A percentile compares a stretch with the other conserved stretches of the same genome.
Conservation (phyloP, 1,140 invertebrate genomes). For the Proctacanthus coquilletti region DNA sequence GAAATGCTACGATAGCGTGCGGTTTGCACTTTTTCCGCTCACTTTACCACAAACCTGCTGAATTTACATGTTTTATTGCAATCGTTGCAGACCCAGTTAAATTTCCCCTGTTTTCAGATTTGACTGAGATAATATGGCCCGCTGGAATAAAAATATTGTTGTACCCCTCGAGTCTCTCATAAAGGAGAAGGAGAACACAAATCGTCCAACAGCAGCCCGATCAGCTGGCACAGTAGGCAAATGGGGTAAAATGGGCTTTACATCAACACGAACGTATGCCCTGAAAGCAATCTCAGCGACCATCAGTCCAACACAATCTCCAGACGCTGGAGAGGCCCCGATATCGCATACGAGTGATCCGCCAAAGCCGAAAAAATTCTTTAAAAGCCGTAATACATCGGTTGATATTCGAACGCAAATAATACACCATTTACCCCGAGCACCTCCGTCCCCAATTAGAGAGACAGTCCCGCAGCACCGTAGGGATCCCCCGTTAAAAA, state of each 20-base stretch:
- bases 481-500: slow-evolving; percentile 2
- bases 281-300: slow-evolving; percentile 18
- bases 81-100: too few relatives aligned
- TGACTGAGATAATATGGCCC: slow-evolving; percentile 37
- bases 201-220: slow-evolving; percentile 70
- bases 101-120: too few relatives aligned
- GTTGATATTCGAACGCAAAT: slow-evolving; percentile 34
- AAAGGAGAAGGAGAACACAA: slow-evolving; percentile 67
- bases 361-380: slow-evolving; percentile 74
- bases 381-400: slow-evolving; percentile 66
- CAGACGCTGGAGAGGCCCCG: slow-evolving; percentile 28
- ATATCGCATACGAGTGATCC: slow-evolving; percentile 24
- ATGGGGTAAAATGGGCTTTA: slow-evolving; percentile 88
- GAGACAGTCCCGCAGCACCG: too few relatives aligned
- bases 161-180: slow-evolving; percentile 43
- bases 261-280: slow-evolving; percentile 57
- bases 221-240: slow-evolving; percentile 79
- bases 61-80: too few relatives aligned
- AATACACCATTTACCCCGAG: slow-evolving; percentile 35
- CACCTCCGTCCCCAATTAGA: slow-evolving; percentile 22
- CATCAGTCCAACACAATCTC: slow-evolving; percentile 14
- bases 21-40: too few relatives aligned
- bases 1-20: too few relatives aligned
- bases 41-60: too few relatives aligned
- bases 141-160: slow-evolving; percentile 42